phyloP scores from a whole-genome alignment of 2,797 vertebrate species.

The Distichodus sexfasciatus region DNA sequence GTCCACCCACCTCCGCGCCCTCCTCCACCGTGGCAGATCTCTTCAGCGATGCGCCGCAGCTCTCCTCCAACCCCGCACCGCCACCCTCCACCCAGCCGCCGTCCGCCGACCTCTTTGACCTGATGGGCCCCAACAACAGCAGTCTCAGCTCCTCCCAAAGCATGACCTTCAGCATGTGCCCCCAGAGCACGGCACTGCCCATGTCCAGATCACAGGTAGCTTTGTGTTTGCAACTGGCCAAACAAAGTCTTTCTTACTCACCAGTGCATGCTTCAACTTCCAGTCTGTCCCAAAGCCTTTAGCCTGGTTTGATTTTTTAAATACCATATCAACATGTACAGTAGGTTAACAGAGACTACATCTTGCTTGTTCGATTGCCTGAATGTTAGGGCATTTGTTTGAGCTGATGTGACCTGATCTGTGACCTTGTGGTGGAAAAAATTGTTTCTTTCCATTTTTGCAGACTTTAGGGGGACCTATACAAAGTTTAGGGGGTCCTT shows the following conservation, averaged over 20 bases:
- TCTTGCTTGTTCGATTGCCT: too few relatives aligned
- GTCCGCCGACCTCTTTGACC: slow-evolving; percentile 88
- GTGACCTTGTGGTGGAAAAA: neutral
- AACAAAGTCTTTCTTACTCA: too few relatives aligned
- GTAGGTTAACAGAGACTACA: too few relatives aligned
- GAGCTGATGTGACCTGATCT: too few relatives aligned
- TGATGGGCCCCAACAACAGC: slow-evolving; percentile 85
- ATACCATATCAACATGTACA: too few relatives aligned
- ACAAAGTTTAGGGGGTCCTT: slow-evolving; percentile 77
- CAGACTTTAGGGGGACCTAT: slow-evolving; percentile 71
- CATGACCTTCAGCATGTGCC: slow-evolving; percentile 91
- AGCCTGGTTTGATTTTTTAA: too few relatives aligned
- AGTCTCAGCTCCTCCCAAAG: slow-evolving; percentile 90
- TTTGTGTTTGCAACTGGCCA: neutral
- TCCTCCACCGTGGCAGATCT: slow-evolving; percentile 69
- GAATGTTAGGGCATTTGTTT: too few relatives aligned
- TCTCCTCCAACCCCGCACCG: slow-evolving; percentile 55
- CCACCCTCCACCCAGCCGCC: slow-evolving; percentile 68
- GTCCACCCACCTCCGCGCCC: slow-evolving; percentile 64
- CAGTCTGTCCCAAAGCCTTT: too few relatives aligned
- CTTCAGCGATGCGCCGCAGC: slow-evolving; percentile 70
- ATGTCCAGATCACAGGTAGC: slow-evolving; percentile 82
- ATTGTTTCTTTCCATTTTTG: neutral
- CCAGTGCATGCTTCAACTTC: too few relatives aligned
- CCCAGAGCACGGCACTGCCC: slow-evolving; percentile 68